phyloP scores from a whole-genome alignment of 53 echinoderm and acorn worm species.

The Zoroaster sp. region DNA sequence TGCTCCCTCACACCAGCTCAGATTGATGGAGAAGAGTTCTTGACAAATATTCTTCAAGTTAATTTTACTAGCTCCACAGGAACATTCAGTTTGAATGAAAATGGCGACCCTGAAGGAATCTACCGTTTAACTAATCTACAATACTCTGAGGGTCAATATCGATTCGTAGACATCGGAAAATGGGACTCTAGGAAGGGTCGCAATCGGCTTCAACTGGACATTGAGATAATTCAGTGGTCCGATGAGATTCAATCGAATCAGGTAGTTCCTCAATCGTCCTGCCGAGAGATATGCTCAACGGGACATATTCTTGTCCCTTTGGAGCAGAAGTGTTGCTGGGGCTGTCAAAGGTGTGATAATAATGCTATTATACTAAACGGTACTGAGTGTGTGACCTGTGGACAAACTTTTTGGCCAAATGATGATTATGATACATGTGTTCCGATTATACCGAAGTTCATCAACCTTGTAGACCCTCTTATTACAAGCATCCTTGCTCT shows the following conservation, averaged over 20 bases:
- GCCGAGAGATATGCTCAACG: constrained; percentile 26
- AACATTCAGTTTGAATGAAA: constrained; percentile 14
- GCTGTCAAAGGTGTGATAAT: constrained; percentile 39
- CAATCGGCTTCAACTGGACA: not conserved
- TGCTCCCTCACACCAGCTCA: not conserved
- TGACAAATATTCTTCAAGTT: not conserved
- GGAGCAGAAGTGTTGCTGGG: constrained; percentile 69
- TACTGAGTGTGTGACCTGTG: constrained; percentile 50
- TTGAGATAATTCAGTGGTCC: not conserved
- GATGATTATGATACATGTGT: constrained; percentile 24
- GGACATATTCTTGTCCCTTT: constrained; percentile 52
- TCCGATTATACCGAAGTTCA: constrained; percentile 5
- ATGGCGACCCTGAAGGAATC: constrained; percentile 48
- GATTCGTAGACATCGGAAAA: constrained; percentile 10
- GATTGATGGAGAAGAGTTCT: constrained; percentile 20
- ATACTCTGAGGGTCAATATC: constrained; percentile 1
- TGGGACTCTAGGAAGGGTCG: constrained; percentile 44
- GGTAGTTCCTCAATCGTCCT: constrained; percentile 3
- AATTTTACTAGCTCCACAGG: constrained; percentile 1
- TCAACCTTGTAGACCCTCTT: constrained; percentile 41
- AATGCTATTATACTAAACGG: constrained; percentile 42
- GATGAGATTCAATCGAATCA: not conserved
- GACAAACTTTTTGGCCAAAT: constrained; percentile 33
- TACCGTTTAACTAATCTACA: constrained; percentile 46
- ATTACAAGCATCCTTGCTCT: constrained; percentile 26